phyloP scores from a whole-genome alignment of 2,797 vertebrate species.

The Sebastes trivittatus region DNA sequence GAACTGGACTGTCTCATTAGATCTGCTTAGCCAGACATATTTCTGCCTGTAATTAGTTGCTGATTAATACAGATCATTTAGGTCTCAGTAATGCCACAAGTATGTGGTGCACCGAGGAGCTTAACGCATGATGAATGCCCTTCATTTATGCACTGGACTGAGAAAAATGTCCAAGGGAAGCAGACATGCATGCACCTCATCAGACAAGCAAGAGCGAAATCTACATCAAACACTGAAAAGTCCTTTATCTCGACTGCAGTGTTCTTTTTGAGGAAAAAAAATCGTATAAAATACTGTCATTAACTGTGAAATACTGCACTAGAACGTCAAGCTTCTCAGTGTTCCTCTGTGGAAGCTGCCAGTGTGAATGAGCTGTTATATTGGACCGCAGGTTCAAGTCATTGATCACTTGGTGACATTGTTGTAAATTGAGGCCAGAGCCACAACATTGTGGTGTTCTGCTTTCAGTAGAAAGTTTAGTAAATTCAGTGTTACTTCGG shows the following conservation, averaged over 20 bases:
- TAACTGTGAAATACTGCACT: conserved; percentile 34
- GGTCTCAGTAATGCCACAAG: conserved; percentile 35
- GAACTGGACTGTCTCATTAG: conserved; percentile 59
- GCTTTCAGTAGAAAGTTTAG: conserved; percentile 35
- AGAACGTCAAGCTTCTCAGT: conserved; percentile 23
- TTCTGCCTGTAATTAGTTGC: conserved; percentile 64
- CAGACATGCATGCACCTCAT: neutral
- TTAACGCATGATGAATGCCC: conserved; percentile 42
- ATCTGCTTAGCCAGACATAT: conserved; percentile 64
- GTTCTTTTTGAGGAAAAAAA: conserved; percentile 12
- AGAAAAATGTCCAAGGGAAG: neutral
- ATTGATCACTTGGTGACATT: conserved; percentile 59
- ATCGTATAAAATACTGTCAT: conserved; percentile 21
- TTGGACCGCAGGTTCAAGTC: conserved; percentile 33
- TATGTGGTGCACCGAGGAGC: neutral
- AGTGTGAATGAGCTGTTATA: conserved; percentile 57
- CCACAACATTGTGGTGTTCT: conserved; percentile 20
- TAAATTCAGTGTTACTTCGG: conserved; percentile 29
- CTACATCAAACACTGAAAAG: neutral
- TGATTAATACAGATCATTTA: conserved; percentile 70
- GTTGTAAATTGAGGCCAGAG: conserved; percentile 44
- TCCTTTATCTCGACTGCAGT: neutral
- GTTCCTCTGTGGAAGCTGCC: conserved; percentile 52
- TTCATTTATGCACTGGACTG: conserved; percentile 34
- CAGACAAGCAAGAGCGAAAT: conserved; percentile 1